Conservation (phyloP, 2,113 vertebrate genomes). For the Oryzias woworae region DNA sequence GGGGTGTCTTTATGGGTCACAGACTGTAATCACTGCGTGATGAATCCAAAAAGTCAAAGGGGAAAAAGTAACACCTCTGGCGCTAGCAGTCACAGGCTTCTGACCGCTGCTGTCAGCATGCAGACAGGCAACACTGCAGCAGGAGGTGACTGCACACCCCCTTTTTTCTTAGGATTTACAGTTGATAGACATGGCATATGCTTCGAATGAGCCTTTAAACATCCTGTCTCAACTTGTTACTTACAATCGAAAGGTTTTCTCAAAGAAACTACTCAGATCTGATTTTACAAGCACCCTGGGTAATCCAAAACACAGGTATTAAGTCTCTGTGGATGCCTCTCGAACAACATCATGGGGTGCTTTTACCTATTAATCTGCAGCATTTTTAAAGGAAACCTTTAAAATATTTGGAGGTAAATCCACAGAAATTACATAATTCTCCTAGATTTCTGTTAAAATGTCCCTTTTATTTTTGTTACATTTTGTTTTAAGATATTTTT, state of each 20-base stretch:
- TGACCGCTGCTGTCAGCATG: constrained; percentile 51
- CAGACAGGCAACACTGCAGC: constrained; percentile 49
- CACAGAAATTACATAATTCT: no score
- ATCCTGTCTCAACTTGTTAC: constrained; percentile 72
- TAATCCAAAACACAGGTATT: not conserved
- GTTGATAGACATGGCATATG: constrained; percentile 75
- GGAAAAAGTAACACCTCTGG: constrained; percentile 75
- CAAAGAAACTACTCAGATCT: constrained; percentile 6
- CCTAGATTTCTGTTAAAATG: no score
- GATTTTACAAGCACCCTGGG: not conserved
- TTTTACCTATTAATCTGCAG: no score
- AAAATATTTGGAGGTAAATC: no score
- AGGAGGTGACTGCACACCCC: constrained; percentile 52
- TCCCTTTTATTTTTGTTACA: no score
- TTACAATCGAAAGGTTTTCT: constrained; percentile 51
- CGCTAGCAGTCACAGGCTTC: constrained; percentile 52
- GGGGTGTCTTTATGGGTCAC: constrained; percentile 78
- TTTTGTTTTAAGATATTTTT: no score
- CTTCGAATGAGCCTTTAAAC: constrained; percentile 74
- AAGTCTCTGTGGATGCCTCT: not conserved
- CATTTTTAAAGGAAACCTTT: no score
- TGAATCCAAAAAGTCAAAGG: constrained; percentile 77
- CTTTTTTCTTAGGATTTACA: constrained; percentile 61
- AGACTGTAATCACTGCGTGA: constrained; percentile 68
- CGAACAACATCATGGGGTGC: no score